These are phyloP conservation scores for Macrosoma leucophasiata DNA, from an alignment of 2,888 invertebrate genomes.

Conservation along the genomic window DNA sequence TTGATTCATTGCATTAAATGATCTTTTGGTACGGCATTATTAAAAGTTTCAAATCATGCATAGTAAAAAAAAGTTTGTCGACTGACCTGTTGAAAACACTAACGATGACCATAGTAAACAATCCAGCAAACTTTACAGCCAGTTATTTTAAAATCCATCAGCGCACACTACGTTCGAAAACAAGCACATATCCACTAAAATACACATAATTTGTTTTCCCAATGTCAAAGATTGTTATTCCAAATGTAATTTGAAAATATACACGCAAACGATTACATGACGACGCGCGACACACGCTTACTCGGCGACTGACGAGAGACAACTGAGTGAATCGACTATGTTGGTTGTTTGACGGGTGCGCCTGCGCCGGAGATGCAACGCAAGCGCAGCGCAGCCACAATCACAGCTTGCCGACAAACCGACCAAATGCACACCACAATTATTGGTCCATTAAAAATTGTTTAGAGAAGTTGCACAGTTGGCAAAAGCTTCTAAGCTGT, in stretches of 20 bases:
- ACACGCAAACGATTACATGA: constrained; percentile 38
- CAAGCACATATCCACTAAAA: constrained; percentile 58
- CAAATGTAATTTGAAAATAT: constrained; percentile 33
- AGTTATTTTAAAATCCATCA: constrained; percentile 43
- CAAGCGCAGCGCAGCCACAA: constrained; percentile 38
- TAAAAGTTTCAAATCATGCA: neutral
- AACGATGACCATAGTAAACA: constrained; percentile 72
- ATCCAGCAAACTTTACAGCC: constrained; percentile 47
- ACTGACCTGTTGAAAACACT: constrained; percentile 71
- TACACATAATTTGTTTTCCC: constrained; percentile 50
- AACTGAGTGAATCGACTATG: constrained; percentile 50
- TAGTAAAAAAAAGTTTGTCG: neutral
- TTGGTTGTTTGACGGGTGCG: constrained; percentile 29
- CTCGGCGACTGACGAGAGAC: constrained; percentile 37
- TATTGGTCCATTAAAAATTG: too few relatives aligned
- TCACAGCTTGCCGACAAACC: constrained; percentile 17
- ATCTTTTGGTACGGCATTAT: too few relatives aligned
- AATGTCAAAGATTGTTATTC: constrained; percentile 36
- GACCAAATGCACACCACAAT: too few relatives aligned
- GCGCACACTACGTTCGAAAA: constrained; percentile 40
- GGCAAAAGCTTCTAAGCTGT: too few relatives aligned
- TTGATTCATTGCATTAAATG: constrained; percentile 5
- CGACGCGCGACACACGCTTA: constrained; percentile 37
- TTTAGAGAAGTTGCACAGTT: too few relatives aligned
- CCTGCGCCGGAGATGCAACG: constrained; percentile 21